Evolutionary conservation across 2,797 vertebrate species (phyloP).

Genomic region (Acipenser transmontanus): DNA sequence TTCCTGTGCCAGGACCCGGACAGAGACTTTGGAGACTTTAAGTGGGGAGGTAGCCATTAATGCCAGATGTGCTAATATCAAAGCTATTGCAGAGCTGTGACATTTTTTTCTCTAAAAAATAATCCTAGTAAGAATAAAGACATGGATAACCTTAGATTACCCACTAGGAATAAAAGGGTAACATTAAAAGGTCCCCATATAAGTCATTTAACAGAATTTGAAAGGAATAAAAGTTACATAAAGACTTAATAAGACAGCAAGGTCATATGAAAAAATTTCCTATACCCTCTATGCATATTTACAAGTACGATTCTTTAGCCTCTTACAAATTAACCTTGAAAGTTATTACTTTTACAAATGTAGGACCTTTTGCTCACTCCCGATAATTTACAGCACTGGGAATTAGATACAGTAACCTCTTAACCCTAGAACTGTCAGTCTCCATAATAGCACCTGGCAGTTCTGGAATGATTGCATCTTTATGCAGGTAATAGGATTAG

Average conservation of each 20-base stretch:
- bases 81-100: no score
- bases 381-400: constrained; percentile 30
- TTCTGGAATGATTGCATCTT: constrained; percentile 12
- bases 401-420: constrained; percentile 27
- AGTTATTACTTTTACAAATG: constrained; percentile 38
- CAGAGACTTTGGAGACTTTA: no score
- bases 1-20: no score
- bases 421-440: constrained; percentile 31
- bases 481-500: constrained; percentile 19
- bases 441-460: constrained; percentile 25
- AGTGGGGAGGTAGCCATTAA: no score
- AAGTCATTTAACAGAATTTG: not conserved
- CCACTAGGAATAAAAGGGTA: not conserved
- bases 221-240: constrained; percentile 11
- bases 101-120: no score
- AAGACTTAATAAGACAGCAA: constrained; percentile 42
- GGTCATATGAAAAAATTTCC: constrained; percentile 38
- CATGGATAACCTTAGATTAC: no score
- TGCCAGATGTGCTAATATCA: no score
- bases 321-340: constrained; percentile 60
- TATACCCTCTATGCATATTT: constrained; percentile 48
- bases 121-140: no score
- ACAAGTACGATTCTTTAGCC: constrained; percentile 50
- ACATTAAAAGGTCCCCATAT: not conserved
- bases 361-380: constrained; percentile 12